Evolutionary conservation across 2,113 vertebrate species (phyloP), one percentile per base, ranked within the genome.

Genomic region (Columba livia): DNA sequence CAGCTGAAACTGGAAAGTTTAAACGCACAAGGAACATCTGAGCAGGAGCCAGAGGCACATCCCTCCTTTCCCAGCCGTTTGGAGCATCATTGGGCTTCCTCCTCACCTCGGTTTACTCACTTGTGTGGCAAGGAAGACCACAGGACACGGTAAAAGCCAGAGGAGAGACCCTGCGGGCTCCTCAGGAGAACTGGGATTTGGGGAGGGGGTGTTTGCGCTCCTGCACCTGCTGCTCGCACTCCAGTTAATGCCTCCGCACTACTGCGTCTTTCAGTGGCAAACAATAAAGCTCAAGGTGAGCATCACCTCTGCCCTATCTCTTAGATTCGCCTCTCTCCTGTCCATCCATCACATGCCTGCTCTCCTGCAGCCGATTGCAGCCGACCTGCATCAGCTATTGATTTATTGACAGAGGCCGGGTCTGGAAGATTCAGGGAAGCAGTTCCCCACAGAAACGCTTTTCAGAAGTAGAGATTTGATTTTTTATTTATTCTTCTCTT

Each of bases 351-450:
- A 95, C 85, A 71, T 34, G 29, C 92, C 79, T 61, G 92, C 96
- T 96, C 95, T 95, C 92, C 96, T 94, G 92, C 96, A 93, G 94
- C 93, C 92, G 73, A 95, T 96, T 96, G 93, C 95, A 97, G 97
- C 94, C 95, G 64, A 96, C 92, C 95, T 97, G 96, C 96, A 97
- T 95, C 97, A 97, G 97, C 96, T 96, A 98, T 98, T 94, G 97
- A 98, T 98, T 98, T 97, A 98, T 98, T 80, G 97, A 97, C 97
- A 96, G 71, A 47, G 92, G 80, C 93, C 9, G 2, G 85, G 94
- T 58, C 95, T 92, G 94, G 90, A 95, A 97, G 92, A 96, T 96
- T 96, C 95, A 95, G 93, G 90, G 94, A 97, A 94, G 91, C 96
- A 96, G 95, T 96, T 96, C 97, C 97, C 97, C 84, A 85, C 96